These are phyloP conservation scores for Dyspetes luteomarginatus DNA, from an alignment of 2,888 invertebrate species.

Conservation along the genomic window DNA sequence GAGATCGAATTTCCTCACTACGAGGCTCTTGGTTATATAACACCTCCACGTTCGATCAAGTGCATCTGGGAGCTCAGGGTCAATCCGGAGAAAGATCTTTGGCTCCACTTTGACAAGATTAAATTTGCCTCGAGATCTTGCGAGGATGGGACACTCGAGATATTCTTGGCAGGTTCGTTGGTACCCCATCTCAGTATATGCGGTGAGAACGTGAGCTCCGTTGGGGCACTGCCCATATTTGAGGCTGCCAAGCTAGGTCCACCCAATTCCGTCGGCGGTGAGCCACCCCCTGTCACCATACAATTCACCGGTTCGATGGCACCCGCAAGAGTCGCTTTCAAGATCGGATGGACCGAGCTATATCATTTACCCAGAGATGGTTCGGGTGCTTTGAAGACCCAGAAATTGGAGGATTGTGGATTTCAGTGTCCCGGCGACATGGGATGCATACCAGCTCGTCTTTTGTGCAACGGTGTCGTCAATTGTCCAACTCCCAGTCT, in stretches of 20 bases:
- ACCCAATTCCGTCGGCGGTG: constrained; percentile 84
- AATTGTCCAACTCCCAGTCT: constrained; percentile 90
- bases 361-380: constrained; percentile 93
- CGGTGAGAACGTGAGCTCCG: constrained; percentile 93
- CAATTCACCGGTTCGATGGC: constrained; percentile 91
- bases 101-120: constrained; percentile 94
- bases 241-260: constrained; percentile 90
- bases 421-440: constrained; percentile 94
- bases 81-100: constrained; percentile 92
- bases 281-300: constrained; percentile 87
- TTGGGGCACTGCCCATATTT: constrained; percentile 91
- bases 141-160: constrained; percentile 93
- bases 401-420: constrained; percentile 90
- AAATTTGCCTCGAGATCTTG: constrained; percentile 93
- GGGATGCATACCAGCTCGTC: constrained; percentile 92
- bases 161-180: constrained; percentile 89
- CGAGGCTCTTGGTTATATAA: constrained; percentile 88
- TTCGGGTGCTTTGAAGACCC: constrained; percentile 91
- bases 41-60: constrained; percentile 84
- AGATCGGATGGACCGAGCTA: constrained; percentile 95
- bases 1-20: constrained; percentile 94
- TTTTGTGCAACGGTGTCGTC: constrained; percentile 94
- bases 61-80: constrained; percentile 94
- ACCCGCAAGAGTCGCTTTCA: constrained; percentile 93
- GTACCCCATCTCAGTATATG: constrained; percentile 93